Evolutionary conservation across 1,140 invertebrate species (phyloP), one percentile per base, ranked within the genome.

Genomic region (Pollicipes pollicipes): DNA sequence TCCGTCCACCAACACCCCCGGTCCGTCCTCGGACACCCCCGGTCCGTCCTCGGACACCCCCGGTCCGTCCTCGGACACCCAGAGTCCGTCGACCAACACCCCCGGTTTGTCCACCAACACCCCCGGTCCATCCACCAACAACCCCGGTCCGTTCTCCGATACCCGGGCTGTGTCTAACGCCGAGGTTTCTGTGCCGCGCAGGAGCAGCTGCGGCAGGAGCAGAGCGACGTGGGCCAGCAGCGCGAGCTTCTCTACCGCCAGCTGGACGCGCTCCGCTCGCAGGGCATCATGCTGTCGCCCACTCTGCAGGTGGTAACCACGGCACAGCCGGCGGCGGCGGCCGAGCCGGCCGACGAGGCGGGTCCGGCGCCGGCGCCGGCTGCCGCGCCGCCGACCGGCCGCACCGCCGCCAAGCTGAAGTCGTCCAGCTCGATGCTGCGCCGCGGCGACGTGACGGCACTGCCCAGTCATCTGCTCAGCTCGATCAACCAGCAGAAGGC

Each of bases 191-290:
- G 70, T 69, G 63, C 76, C 72, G 66, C 79, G 29, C 78, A 88
- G 77, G 86, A 88, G 75, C 85, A 88, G 77, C 77, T 90, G 24
- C 82, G 84, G 24, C 83, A 84, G 21, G 88, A 93, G 74, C 88
- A 93, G 78, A 85, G 86, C 58, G 91, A 95, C 76, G 85, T 95
- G 24, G 86, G 84, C 26, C 88, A 93, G 74, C 91, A 95, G 78
- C 78, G 91, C 17, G 92, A 95, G 76, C 87, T 91, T 73, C 80
- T 95, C 24, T 94, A 92, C 78, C 80, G 90, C 35, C 86, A 90
- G 77, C 83, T 93, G 76, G 90, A 94, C 76, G 83, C 87, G 31
- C 80, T 93, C 0, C 86, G 87, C 45, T 85, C 83, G 70, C 87
- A 89, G 76, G 89, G 89, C 3, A 82, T 90, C 30, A 75, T 87